Conservation (phyloP, 1,140 invertebrate species). For the Neodiprion pinetum region DNA sequence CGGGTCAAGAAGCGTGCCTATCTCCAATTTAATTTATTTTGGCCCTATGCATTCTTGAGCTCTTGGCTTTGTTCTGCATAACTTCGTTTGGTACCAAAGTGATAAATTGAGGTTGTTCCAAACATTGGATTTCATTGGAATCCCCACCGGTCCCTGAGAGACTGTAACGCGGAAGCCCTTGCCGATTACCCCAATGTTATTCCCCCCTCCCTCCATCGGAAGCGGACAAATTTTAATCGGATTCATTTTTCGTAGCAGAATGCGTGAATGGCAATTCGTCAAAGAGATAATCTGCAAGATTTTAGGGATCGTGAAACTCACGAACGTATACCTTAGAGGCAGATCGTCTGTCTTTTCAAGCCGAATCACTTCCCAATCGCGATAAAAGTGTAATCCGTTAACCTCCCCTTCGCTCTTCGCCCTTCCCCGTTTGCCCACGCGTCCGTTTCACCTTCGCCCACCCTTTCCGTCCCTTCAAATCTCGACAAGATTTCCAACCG, state of each 20-base stretch:
- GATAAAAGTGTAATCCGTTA: conserved; percentile 32
- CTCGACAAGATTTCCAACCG: conserved; percentile 3
- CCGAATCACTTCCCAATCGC: conserved; percentile 32
- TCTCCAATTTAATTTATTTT: conserved; percentile 1
- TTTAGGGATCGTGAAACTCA: background rate
- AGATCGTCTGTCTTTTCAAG: conserved; percentile 27
- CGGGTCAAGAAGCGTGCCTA: background rate
- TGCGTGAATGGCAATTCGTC: background rate
- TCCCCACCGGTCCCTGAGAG: too few species aligned
- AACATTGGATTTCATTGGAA: background rate
- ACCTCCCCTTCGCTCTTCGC: conserved; percentile 4
- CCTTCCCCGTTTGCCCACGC: background rate
- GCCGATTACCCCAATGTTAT: too few species aligned
- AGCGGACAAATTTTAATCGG: background rate
- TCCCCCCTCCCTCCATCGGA: background rate
- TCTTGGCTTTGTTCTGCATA: background rate
- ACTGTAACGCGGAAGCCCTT: too few species aligned
- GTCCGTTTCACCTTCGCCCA: background rate
- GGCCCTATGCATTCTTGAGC: background rate
- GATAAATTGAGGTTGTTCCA: conserved; percentile 1
- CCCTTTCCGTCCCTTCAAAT: background rate
- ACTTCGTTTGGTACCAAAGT: background rate
- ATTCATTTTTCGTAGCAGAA: background rate
- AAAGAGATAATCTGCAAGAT: conserved; percentile 1
- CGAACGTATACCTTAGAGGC: conserved; percentile 18